Evolutionary conservation across 2,113 vertebrate species (phyloP).

Genomic region (Heterocephalus glaber): DNA sequence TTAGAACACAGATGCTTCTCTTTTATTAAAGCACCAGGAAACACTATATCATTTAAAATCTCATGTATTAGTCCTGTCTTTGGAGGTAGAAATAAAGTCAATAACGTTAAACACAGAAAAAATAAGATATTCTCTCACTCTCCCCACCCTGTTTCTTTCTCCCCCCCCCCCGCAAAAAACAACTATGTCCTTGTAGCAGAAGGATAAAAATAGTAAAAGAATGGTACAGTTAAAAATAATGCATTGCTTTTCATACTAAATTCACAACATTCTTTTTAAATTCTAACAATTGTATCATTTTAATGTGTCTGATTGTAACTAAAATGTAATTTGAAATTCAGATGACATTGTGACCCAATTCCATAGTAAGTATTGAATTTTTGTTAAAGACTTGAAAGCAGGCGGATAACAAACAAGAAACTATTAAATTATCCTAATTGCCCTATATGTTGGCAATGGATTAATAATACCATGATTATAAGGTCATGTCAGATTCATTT

Average conservation of each 20-base stretch:
- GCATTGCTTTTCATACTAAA: constrained; percentile 1
- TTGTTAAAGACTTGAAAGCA: neutral
- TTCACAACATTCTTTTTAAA: constrained; percentile 3
- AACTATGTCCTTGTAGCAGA: neutral
- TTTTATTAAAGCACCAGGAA: neutral
- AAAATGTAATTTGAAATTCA: constrained; percentile 41
- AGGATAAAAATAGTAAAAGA: neutral
- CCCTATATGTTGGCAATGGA: neutral
- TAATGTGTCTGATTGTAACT: neutral
- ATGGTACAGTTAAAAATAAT: neutral
- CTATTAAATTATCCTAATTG: constrained; percentile 60
- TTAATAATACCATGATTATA: constrained; percentile 49
- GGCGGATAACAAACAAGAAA: constrained; percentile 38
- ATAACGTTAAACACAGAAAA: neutral
- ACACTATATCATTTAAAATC: neutral
- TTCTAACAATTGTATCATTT: constrained; percentile 19
- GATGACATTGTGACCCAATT: neutral
- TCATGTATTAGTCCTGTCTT: neutral
- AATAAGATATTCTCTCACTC: neutral
- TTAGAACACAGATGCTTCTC: neutral
- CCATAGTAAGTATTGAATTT: neutral
- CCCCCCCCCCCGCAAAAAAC: neutral
- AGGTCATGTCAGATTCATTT: constrained; percentile 53
- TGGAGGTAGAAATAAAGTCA: neutral
- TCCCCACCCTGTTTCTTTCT: neutral